Conservation (phyloP, 1,140 invertebrate genomes). For the Metaphire vulgaris region DNA sequence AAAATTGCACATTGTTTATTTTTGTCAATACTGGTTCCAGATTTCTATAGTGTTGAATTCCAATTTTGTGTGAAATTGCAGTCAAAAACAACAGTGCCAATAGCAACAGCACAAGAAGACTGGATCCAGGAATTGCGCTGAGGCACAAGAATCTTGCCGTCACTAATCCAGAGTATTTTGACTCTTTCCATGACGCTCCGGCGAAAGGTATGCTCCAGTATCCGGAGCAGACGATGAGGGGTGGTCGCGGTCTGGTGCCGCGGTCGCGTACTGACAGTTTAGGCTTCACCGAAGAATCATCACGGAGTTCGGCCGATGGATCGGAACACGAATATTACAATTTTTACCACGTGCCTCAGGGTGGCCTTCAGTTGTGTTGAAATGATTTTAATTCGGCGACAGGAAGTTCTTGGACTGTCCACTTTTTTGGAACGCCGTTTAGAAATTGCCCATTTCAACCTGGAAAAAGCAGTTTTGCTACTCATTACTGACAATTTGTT, state of each 20-base stretch:
- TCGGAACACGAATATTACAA: background rate
- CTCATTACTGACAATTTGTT: no score
- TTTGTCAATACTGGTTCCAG: background rate
- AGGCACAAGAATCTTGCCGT: background rate
- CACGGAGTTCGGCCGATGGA: background rate
- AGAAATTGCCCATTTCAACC: no score
- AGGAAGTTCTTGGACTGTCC: background rate
- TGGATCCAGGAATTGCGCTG: background rate
- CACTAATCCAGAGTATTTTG: background rate
- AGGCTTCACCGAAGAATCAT: background rate
- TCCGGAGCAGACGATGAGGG: background rate
- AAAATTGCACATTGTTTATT: background rate
- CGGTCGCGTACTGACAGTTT: background rate
- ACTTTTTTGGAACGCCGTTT: background rate
- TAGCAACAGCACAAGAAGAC: background rate
- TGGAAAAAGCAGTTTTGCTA: no score
- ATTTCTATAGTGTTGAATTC: no score
- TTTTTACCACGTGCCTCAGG: background rate
- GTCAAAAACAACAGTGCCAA: background rate
- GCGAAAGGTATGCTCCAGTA: background rate
- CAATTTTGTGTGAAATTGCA: background rate
- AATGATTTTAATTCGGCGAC: background rate
- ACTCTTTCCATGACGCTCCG: background rate
- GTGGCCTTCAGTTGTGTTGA: background rate
- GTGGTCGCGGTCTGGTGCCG: no score